Base-by-base conservation (phyloP, 2,797 vertebrate genomes). In the Gallirallus australis region DNA sequence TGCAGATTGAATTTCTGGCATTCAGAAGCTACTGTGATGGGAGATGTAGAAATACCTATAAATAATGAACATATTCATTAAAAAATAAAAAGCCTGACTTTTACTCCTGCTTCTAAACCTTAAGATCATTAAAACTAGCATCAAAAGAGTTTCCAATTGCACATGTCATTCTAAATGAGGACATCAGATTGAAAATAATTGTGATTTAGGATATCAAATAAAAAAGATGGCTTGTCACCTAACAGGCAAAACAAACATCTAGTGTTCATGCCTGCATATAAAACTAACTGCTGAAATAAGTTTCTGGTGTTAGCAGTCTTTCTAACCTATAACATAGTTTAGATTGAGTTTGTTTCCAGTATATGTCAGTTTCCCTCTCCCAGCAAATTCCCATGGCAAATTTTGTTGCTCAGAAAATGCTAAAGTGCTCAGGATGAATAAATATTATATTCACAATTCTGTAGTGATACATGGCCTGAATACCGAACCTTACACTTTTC, bases 1-100 rank as follows among this genome's bases (percentile, higher is more conserved):
- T 72, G 31, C 33, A 52, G 61, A 42, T 3, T 75, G 65, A 72
- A 90, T 86, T 93, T 86, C 63, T 82, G 73, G 50, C 42, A 21
- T 39, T 27, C 8, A 71, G 21, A 83, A 65, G 39, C 27, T 90
- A 40, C 73, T 76, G 39, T 72, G 63, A 83, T 81, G 35, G 66
- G 42, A 72, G 1, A 3, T 82, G 33, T 69, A 93, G 54, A 82
- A 72, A 78, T 86, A 72, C 35, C 33, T 75, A 65, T 88, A 79
- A 95, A 86, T 92, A 93, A 86, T 69, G 24, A 83, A 72, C 8
- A 27, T 75, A 47, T 21, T 76, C n/a, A 82, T 84, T 82, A 69
- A 95, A 91, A 88, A 75, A 61, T 31, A 60, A 81, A 78, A 93
- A 82, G 7, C 15, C 71, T 84, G 60, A 35, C 30, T 88, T 90